A percentile compares a stretch with the other conserved stretches of the same genome.
phyloP scores from a whole-genome alignment of 2,113 vertebrate genomes.

The Oncorhynchus tshawytscha region DNA sequence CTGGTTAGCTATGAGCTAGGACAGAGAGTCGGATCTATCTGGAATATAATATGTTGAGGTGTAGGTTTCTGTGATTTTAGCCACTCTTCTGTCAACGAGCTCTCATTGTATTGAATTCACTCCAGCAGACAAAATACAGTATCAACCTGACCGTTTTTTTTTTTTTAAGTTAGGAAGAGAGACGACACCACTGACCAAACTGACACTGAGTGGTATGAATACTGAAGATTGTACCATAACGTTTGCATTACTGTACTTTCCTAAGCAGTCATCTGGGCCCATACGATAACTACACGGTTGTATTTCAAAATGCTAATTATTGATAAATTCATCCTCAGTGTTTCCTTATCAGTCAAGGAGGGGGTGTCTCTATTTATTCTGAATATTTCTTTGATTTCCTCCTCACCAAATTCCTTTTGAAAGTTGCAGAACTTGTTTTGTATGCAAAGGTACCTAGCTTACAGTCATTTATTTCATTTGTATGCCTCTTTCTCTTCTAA shows the following conservation, averaged over 20 bases:
- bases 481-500: constrained; percentile 57
- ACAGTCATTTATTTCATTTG: constrained; percentile 57
- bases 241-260: background rate
- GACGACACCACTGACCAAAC: too few species aligned
- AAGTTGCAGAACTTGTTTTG: constrained; percentile 60
- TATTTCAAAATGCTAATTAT: constrained; percentile 31
- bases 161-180: background rate
- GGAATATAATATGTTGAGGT: background rate
- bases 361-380: background rate
- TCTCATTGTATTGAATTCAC: background rate
- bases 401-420: constrained; percentile 16
- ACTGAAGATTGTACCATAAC: background rate
- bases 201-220: too few species aligned
- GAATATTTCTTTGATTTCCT: background rate
- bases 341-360: constrained; percentile 29
- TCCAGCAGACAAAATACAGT: background rate
- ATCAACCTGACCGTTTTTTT: background rate
- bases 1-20: background rate
- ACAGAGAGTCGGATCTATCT: background rate
- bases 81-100: too few species aligned
- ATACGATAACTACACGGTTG: constrained; percentile 1
- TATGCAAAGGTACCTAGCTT: constrained; percentile 60
- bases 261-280: background rate
- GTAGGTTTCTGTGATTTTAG: background rate
- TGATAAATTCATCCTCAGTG: constrained; percentile 28